Base-by-base conservation (phyloP, 64 coral and sea anemone genomes). In the Pachyseris speciosa region DNA sequence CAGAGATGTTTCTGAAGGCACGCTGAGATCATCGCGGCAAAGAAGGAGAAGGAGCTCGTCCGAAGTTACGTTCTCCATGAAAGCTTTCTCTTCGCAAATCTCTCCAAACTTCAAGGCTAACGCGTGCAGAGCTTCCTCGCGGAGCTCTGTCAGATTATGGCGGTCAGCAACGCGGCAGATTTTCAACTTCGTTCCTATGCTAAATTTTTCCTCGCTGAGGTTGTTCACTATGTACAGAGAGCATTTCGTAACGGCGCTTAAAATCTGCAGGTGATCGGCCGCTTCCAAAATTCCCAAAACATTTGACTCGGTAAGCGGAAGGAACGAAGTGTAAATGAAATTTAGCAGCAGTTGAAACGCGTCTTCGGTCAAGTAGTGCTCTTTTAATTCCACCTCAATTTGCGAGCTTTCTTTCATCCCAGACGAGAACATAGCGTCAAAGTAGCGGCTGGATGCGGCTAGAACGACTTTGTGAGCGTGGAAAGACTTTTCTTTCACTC, bases 391-490 rank as follows among this genome's bases (percentile, higher is more conserved):
- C 48, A 90, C 63, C 67, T 50, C 78, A 16, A n/a, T 83, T 9
- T 77, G 61, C 11, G 75, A 52, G 24, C 75, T 81, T 66, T 90
- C 88, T 37, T 90, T 90, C 88, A 81, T 81, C 49, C 64, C 59
- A 16, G 74, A 63, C 10, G 88, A 79, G 42, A 90, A 90, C 88
- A 90, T 90, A 7, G 88, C 88, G 28, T 68, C 63, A 78, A 90
- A 90, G 16, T 69, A 90, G 19, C 78, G 74, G 63, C 88, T 90
- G 4, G 63, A 80, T 4, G 75, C 45, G 2, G 88, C 74, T 11
- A 90, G 52, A 30, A 90, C 42, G 7, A 90, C 29, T 27, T 51
- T 90, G 43, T 90, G 88, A 52, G 75, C 88, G 44, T 90, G 64
- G 6, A 90, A 69, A 20, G 31, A 28, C 37, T 80, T 81, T 22